Evolutionary conservation across 1,140 invertebrate genomes (phyloP), one percentile per base, ranked within the genome.

Genomic region (Myzus persicae): DNA sequence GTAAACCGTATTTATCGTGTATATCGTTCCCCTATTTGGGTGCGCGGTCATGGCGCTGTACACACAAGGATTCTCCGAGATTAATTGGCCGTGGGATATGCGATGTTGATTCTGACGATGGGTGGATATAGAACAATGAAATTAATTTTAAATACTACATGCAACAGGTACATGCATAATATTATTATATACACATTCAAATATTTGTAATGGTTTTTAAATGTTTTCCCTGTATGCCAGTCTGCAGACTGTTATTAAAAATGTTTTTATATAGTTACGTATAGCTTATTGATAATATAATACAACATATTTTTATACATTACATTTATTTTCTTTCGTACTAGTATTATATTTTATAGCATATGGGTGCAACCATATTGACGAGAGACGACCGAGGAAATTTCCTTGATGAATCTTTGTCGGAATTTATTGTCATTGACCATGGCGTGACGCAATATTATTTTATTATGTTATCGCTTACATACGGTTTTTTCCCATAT

Each of bases 401-500:
- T 22, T 89, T 89, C 87, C 87, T 89, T 89, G 46, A 89, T 89
- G 22, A 89, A 89, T 51, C 87, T 89, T 36, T 51, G 11, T 46
- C 14, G 85, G 48, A 89, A 51, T 89, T 9, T 38, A 40, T 89
- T 54, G 87, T 88, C n/a, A 48, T 87, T 46, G 44, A n/a, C 42
- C 42, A 42, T 31, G 26, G 20, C 31, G 42, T 44, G 84, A 11
- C 31, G 84, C 40, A 87, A 40, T 14, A 9, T 84, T 42, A 84
- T 84, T 24, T 40, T 31, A 85, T 44, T 85, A 42, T 85, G 4
- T 0, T 87, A 87, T n/a, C 31, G 42, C 24, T 84, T 42, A 31
- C 85, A 14, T 76, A 40, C 85, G 7, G 42, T 18, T 46, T 46
- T 44, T 84, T 84, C 59, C 42, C 8, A 26, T 42, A 40, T n/a